phyloP scores from a whole-genome alignment of 2,888 invertebrate species.

The Trilocha varians region DNA sequence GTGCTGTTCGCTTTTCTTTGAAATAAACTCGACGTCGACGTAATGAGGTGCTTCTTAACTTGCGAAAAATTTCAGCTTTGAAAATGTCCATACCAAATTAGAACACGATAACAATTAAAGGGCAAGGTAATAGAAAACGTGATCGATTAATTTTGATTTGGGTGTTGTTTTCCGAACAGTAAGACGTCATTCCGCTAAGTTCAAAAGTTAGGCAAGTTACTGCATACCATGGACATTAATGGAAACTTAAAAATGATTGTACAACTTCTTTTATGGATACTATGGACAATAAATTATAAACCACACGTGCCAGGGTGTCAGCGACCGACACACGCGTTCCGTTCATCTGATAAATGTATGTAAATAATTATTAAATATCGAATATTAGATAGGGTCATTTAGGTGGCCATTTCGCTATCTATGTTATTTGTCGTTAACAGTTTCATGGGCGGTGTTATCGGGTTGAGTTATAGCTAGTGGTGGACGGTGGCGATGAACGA shows the following conservation, averaged over 20 bases:
- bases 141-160: no score
- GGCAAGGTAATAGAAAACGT: no score
- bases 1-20: no score
- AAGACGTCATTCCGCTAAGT: not conserved
- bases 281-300: slow-evolving; percentile 41
- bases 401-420: slow-evolving; percentile 65
- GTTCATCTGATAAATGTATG: slow-evolving; percentile 63
- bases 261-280: slow-evolving; percentile 19
- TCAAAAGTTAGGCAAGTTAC: not conserved
- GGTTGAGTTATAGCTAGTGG: slow-evolving; percentile 56
- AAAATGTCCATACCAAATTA: no score
- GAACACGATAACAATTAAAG: no score
- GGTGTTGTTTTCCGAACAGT: no score
- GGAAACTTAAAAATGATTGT: slow-evolving; percentile 19
- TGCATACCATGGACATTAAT: not conserved
- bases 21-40: no score
- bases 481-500: slow-evolving; percentile 9
- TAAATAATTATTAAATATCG: slow-evolving; percentile 71
- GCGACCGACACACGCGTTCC: slow-evolving; percentile 44
- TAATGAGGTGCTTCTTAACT: no score
- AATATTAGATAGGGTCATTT: slow-evolving; percentile 63
- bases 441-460: slow-evolving; percentile 57
- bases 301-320: slow-evolving; percentile 39
- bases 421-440: slow-evolving; percentile 67
- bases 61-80: no score